phyloP scores from a whole-genome alignment of 2,888 invertebrate genomes.

The Xanthostigma xanthostigma region DNA sequence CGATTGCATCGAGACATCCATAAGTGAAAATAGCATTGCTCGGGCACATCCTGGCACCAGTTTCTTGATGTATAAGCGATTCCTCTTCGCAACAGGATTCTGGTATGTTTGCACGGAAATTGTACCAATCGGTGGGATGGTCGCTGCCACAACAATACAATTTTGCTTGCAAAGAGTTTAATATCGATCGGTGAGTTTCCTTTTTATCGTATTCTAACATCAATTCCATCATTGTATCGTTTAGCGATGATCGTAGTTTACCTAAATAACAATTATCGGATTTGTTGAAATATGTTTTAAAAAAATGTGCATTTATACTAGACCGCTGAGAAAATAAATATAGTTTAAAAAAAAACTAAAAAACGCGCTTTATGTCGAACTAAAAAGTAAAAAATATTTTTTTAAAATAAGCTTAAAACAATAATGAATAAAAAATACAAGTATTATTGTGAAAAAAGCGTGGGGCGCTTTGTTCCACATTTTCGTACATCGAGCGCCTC shows the following conservation, averaged over 20 bases:
- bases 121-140: slow-evolving; percentile 10
- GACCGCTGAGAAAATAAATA: no score
- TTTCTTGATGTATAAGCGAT: not conserved
- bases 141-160: slow-evolving; percentile 14
- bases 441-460: no score
- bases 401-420: no score
- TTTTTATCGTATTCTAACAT: slow-evolving; percentile 8
- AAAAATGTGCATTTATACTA: no score
- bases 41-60: slow-evolving; percentile 3
- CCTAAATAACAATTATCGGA: no score
- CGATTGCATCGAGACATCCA: slow-evolving; percentile 13
- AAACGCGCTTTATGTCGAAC: no score
- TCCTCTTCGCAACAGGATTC: slow-evolving; percentile 8
- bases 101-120: slow-evolving; percentile 6
- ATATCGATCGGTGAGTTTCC: slow-evolving; percentile 4
- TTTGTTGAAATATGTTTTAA: no score
- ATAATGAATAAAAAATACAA: no score
- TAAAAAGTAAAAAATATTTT: no score
- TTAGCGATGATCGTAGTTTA: slow-evolving; percentile 4
- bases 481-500: no score
- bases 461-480: no score
- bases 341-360: no score
- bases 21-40: not conserved
- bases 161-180: slow-evolving; percentile 12
- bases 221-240: slow-evolving; percentile 7